Evolutionary conservation across 2,797 vertebrate genomes (phyloP).

Genomic region (Eutrigla gurnardus): DNA sequence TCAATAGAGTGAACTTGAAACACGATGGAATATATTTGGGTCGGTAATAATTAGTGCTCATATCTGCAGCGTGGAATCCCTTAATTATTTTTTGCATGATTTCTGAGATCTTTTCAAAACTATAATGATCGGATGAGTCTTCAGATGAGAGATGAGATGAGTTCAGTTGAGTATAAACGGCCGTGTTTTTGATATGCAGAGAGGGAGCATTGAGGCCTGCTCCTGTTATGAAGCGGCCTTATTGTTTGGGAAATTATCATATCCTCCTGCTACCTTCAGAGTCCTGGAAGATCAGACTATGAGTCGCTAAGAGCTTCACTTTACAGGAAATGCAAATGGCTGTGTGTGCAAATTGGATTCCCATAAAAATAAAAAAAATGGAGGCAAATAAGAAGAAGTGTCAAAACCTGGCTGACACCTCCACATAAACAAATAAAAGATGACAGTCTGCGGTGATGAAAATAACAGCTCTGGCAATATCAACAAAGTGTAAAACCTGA

Average conservation of each 20-base stretch:
- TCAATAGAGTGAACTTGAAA: conserved; percentile 96
- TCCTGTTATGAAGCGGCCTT: conserved; percentile 33
- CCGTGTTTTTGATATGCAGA: conserved; percentile 88
- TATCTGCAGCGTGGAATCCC: conserved; percentile 63
- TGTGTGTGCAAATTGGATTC: conserved; percentile 88
- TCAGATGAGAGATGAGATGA: conserved; percentile 90
- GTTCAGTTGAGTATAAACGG: conserved; percentile 87
- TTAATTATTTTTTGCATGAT: conserved; percentile 68
- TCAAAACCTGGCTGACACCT: conserved; percentile 31
- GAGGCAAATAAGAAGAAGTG: conserved; percentile 34
- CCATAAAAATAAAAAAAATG: conserved; percentile 76
- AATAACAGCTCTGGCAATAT: conserved; percentile 44
- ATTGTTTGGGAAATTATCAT: conserved; percentile 73
- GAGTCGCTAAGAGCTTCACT: conserved; percentile 81
- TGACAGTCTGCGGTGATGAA: conserved; percentile 41
- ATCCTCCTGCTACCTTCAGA: conserved; percentile 57
- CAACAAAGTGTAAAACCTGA: conserved; percentile 52
- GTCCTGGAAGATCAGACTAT: conserved; percentile 58
- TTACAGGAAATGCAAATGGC: conserved; percentile 94
- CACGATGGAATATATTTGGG: conserved; percentile 85
- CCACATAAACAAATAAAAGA: conserved; percentile 55
- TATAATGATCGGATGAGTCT: conserved; percentile 84
- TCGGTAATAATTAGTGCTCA: conserved; percentile 84
- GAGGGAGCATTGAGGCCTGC: conserved; percentile 61
- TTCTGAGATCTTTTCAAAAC: conserved; percentile 56